Base-by-base conservation (phyloP, 2,888 invertebrate genomes). In the Thysanoteuthis rhombus region DNA sequence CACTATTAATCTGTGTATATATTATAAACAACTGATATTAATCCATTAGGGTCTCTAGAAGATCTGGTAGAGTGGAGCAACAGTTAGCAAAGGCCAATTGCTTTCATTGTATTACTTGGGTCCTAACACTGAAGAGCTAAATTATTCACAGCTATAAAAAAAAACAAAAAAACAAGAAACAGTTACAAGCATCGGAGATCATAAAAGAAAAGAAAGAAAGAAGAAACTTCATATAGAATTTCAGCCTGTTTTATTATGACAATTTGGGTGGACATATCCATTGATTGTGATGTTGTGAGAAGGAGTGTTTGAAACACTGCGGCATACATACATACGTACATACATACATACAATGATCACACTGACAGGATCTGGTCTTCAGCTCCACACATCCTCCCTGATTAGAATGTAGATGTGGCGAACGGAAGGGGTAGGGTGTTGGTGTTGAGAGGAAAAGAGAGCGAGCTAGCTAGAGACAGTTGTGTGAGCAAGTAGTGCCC, bases 291-390 rank as follows among this genome's bases (percentile, higher is more conserved):
- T 75, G 75, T 75, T 75, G 75, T 75, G 75, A 75, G 75, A 75
- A 75, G 75, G 75, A 75, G 75, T 90, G 90, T 90, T 90, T 40
- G 40, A 90, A 90, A 90, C 39, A 39, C 39, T 40, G 42, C 90
- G 25, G 39, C 90, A 90, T 90, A 90, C 42, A 90, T 90, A 90
- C 38, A 36, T 90, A 90, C 38, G 25, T 90, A 90, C 38, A 90
- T 90, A 90, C 40, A 90, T 90, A 90, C 42, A 90, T 90, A 90
- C 42, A 90, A 75, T 75, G 75, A 75, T 75, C 75, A 75, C 75
- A 75, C 75, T 75, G 75, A 75, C 75, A 75, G 75, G 75, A 75
- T 75, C 75, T 75, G 75, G 75, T 75, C 75, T 75, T 75, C 75
- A 75, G 75, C 75, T 75, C 75, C 75, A 36, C 75, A 36, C 75